A percentile compares a stretch with the other conserved stretches of the same genome.
Evolutionary conservation across 2,888 invertebrate genomes (phyloP).

Genomic region (Heteromurus nitidus): DNA sequence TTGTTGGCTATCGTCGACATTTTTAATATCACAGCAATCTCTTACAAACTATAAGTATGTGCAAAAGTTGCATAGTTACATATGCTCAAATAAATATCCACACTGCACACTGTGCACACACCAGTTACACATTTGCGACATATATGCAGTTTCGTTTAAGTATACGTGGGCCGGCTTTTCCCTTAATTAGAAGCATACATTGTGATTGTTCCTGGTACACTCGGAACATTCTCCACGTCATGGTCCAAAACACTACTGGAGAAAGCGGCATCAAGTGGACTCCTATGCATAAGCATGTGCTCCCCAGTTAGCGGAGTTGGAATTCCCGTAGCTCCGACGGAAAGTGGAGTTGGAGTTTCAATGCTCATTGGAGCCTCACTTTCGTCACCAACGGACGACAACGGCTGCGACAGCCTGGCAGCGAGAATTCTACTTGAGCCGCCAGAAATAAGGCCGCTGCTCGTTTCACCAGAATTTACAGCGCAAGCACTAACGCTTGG

Average conservation of each 20-base stretch:
- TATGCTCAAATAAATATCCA: too few species aligned
- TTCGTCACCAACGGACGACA: not conserved
- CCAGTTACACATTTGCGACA: not conserved
- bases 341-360: too few species aligned
- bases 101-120: too few species aligned
- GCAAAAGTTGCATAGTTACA: slow-evolving; percentile 54
- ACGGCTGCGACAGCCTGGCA: slow-evolving; percentile 34
- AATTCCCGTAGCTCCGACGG: not conserved
- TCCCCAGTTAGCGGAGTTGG: not conserved
- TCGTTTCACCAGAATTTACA: not conserved
- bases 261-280: slow-evolving; percentile 45
- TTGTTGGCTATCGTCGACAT: too few species aligned
- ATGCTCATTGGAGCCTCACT: not conserved
- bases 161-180: too few species aligned
- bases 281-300: not conserved
- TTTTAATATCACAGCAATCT: too few species aligned
- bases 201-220: slow-evolving; percentile 46
- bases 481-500: not conserved
- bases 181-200: slow-evolving; percentile 55
- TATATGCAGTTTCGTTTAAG: too few species aligned
- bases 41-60: too few species aligned
- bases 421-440: slow-evolving; percentile 29
- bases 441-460: not conserved
- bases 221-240: slow-evolving; percentile 15
- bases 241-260: slow-evolving; percentile 51